Evolutionary conservation across 1,140 invertebrate genomes (phyloP).

Genomic region (Stegodyphus dumicola): DNA sequence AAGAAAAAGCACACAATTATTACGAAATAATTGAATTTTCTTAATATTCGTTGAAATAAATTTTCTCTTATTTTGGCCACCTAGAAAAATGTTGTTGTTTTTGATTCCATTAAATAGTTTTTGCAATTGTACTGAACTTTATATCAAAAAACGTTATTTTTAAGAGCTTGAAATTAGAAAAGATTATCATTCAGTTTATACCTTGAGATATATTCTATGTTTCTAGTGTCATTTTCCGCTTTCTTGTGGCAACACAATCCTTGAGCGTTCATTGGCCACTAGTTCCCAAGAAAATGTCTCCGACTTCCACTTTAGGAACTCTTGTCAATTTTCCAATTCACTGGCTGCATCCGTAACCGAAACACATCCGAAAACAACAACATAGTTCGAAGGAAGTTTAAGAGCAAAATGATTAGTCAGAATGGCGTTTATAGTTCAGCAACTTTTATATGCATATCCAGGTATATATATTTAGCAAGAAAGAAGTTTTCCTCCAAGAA

Average conservation of each 20-base stretch:
- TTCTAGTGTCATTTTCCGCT: neutral
- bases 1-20: no score
- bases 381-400: slow-evolving; percentile 12
- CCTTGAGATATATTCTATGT: neutral
- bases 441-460: slow-evolving; percentile 12
- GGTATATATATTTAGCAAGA: neutral
- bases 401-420: slow-evolving; percentile 28
- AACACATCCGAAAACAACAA: neutral
- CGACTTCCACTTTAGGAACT: neutral
- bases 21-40: no score
- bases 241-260: neutral
- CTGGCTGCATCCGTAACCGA: slow-evolving; percentile 19
- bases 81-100: no score
- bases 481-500: neutral
- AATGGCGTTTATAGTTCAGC: slow-evolving; percentile 38
- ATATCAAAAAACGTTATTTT: neutral
- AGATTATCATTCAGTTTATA: neutral
- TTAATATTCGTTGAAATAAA: no score
- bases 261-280: neutral
- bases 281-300: slow-evolving; percentile 21
- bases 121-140: no score
- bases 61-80: no score
- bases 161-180: neutral
- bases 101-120: no score
- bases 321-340: slow-evolving; percentile 37